phyloP scores from a whole-genome alignment of 2,797 vertebrate genomes.

The Salmo trutta region DNA sequence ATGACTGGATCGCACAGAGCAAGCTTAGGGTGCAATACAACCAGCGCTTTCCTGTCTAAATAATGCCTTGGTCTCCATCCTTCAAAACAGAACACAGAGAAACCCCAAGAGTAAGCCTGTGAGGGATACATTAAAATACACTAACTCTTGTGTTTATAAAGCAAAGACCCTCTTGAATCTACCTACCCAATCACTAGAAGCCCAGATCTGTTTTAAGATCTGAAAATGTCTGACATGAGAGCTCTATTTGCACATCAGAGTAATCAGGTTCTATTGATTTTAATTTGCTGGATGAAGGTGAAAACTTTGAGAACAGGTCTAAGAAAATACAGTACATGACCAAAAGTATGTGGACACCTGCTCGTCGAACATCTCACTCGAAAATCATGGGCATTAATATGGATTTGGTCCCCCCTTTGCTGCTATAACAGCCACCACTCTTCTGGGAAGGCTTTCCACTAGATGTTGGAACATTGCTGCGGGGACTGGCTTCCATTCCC shows the following conservation, averaged over 20 bases:
- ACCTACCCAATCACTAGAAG: not conserved
- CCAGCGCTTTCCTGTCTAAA: not conserved
- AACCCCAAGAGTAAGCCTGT: not conserved
- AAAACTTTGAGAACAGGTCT: not conserved
- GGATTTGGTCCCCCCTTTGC: too few relatives aligned
- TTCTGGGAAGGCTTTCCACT: too few relatives aligned
- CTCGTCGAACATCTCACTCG: too few relatives aligned
- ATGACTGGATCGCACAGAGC: not conserved
- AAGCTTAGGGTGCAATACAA: not conserved
- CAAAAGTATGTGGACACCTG: too few relatives aligned
- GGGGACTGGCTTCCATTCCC: too few relatives aligned
- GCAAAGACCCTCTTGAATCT: not conserved
- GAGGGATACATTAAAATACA: not conserved
- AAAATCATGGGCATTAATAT: too few relatives aligned
- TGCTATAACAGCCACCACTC: too few relatives aligned
- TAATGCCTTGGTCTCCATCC: not conserved
- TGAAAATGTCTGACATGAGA: not conserved
- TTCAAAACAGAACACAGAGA: not conserved
- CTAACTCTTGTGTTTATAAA: not conserved
- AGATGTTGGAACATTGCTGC: too few relatives aligned
- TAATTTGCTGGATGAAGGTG: not conserved
- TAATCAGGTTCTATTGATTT: not conserved
- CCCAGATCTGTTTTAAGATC: not conserved
- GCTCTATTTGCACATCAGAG: not conserved
- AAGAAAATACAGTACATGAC: not conserved